phyloP scores from a whole-genome alignment of 2,888 invertebrate species.

The Seira ritae region DNA sequence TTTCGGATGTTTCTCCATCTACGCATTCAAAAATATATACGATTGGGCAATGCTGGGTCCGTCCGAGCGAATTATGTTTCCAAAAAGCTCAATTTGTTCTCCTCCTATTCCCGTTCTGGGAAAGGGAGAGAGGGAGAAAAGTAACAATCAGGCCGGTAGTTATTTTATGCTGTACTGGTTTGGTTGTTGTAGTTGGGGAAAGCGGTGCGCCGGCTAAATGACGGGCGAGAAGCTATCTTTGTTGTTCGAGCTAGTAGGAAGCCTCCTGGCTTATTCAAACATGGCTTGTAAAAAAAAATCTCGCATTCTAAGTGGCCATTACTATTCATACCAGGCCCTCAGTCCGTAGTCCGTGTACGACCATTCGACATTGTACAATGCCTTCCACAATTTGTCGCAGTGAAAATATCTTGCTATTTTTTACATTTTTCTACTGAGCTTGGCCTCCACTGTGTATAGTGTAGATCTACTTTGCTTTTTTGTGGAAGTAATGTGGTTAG shows the following conservation, averaged over 20 bases:
- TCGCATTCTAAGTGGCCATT: constrained; percentile 61
- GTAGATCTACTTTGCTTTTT: no score
- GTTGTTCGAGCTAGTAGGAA: constrained; percentile 15
- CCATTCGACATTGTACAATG: constrained; percentile 35
- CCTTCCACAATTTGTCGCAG: constrained; percentile 60
- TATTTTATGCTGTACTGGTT: no score
- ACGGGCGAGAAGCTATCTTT: constrained; percentile 16
- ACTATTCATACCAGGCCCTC: constrained; percentile 59
- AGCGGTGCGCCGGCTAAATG: no score
- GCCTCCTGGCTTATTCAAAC: constrained; percentile 55
- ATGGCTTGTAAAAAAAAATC: constrained; percentile 28
- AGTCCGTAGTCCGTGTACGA: constrained; percentile 50
- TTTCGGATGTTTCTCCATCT: neutral
- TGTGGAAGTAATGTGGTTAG: no score
- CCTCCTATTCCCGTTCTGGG: no score
- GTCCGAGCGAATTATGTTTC: neutral
- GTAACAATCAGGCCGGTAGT: no score
- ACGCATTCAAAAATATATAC: constrained; percentile 17
- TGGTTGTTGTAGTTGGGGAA: no score
- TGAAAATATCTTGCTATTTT: constrained; percentile 34
- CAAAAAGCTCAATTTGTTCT: neutral
- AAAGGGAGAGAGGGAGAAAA: no score
- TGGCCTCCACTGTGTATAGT: no score
- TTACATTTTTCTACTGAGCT: no score
- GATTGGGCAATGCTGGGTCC: constrained; percentile 3